Evolutionary conservation across 2,888 invertebrate species (phyloP), one percentile per base, ranked within the genome.

Genomic region (Hetaerina titia): DNA sequence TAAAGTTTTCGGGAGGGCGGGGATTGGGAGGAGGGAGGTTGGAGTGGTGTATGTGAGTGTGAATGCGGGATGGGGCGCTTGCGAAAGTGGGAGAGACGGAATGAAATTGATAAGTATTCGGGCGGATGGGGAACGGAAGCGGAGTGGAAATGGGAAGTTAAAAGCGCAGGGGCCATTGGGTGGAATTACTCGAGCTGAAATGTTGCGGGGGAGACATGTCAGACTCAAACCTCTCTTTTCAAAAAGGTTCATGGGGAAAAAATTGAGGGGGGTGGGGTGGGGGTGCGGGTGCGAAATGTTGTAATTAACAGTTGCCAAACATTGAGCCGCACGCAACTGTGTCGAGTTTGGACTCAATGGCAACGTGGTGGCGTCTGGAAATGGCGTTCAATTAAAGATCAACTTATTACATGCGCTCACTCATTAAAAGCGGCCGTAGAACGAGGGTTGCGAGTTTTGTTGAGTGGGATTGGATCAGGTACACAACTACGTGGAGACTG

Each of bases 91-190:
- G 69, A 69, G 7, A n/a, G 69, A 7, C 17, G 69, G 69, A 69
- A 69, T 69, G 69, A 22, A 69, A 69, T 69, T 69, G 69, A 69
- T 69, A 69, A 69, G 69, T 22, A 69, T 69, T 69, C n/a, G 69
- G 19, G 69, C 22, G 69, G 69, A 69, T 22, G 69, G 19, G 22
- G 69, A 69, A 19, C 8, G 69, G 22, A 22, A 22, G 69, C 19
- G 69, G 22, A n/a, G 69, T 19, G 6, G 69, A 69, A 17, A 63
- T 19, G 6, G 63, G 63, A 19, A 19, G 69, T n/a, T 19, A 69
- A 9, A 45, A 45, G 69, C 9, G 69, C 22, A n/a, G 69, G 69
- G 69, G 69, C 22, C 22, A 69, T 69, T 22, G 69, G 69, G n/a
- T 7, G 69, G 7, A 22, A 69, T 69, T 22, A 69, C 69, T 69